Conservation (phyloP, 1,140 invertebrate species). For the Plodia interpunctella region DNA sequence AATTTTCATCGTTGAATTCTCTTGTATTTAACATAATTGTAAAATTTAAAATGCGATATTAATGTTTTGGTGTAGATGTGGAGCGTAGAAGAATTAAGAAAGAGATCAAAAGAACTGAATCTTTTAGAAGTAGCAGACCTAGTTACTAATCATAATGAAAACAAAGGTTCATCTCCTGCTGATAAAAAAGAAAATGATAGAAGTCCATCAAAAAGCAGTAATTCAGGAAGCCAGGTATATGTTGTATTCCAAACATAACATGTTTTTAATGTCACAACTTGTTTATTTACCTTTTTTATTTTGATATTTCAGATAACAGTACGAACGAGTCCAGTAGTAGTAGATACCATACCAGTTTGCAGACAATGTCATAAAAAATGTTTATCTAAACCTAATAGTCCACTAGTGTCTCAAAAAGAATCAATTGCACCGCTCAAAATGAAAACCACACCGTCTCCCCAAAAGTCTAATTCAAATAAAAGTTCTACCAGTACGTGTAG, state of each 20-base stretch:
- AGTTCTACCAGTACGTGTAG: conserved; percentile 61
- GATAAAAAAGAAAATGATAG: conserved; percentile 77
- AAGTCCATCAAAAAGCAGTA: conserved; percentile 83
- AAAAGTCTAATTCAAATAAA: conserved; percentile 61
- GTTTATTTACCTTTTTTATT: neutral
- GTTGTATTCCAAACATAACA: neutral
- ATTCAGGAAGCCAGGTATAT: conserved; percentile 83
- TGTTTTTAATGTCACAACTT: neutral
- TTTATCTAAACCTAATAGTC: conserved; percentile 77
- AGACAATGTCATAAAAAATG: conserved; percentile 86
- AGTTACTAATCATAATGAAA: conserved; percentile 43
- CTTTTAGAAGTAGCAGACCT: conserved; percentile 74
- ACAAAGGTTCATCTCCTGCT: conserved; percentile 36
- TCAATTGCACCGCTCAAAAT: conserved; percentile 48
- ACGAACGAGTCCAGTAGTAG: conserved; percentile 80
- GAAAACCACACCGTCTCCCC: conserved; percentile 54
- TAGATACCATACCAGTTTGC: conserved; percentile 82
- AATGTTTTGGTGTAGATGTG: conserved; percentile 71
- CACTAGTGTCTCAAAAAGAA: conserved; percentile 68
- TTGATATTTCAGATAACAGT: conserved; percentile 79
- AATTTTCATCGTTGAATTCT: too few relatives aligned
- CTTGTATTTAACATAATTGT: too few relatives aligned
- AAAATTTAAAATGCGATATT: too few relatives aligned
- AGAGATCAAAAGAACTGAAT: conserved; percentile 81
- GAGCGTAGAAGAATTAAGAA: conserved; percentile 83